Percentiles rank a stretch among this genome's conserved stretches.
phyloP scores from a whole-genome alignment of 2,113 vertebrate species.

The Lagopus muta region DNA sequence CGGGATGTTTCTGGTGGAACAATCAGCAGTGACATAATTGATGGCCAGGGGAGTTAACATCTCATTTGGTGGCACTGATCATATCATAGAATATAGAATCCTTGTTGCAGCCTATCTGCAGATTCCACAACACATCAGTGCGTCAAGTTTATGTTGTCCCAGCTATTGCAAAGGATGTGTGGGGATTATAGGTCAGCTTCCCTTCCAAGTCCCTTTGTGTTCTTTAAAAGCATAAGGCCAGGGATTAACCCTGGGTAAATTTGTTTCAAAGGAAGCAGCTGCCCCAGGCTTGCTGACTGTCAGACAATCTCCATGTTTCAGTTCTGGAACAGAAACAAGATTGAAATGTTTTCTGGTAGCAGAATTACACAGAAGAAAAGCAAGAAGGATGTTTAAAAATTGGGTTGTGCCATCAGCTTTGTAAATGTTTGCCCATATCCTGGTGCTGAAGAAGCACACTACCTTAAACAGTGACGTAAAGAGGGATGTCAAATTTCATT shows the following conservation, averaged over 20 bases:
- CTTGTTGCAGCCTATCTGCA: neutral
- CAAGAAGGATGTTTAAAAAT: neutral
- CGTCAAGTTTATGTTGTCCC: neutral
- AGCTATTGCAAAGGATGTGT: neutral
- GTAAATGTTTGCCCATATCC: neutral
- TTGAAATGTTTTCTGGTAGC: neutral
- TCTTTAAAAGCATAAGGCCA: neutral
- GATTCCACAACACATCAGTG: neutral
- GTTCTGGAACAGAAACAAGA: neutral
- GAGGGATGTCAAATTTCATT: neutral
- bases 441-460: neutral
- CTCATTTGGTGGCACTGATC: neutral
- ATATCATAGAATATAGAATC: no score
- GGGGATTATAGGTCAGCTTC: neutral
- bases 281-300: neutral
- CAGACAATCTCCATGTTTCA: neutral
- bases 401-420: neutral
- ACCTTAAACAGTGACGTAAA: neutral
- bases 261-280: slow-evolving; percentile 48
- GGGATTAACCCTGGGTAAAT: slow-evolving; percentile 6
- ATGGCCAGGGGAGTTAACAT: neutral
- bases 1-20: neutral
- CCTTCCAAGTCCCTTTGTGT: neutral
- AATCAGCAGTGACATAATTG: neutral
- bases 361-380: neutral